Percentiles rank a stretch among this genome's conserved stretches.
Evolutionary conservation across 2,113 vertebrate genomes (phyloP).

Genomic region (Rissa tridactyla): DNA sequence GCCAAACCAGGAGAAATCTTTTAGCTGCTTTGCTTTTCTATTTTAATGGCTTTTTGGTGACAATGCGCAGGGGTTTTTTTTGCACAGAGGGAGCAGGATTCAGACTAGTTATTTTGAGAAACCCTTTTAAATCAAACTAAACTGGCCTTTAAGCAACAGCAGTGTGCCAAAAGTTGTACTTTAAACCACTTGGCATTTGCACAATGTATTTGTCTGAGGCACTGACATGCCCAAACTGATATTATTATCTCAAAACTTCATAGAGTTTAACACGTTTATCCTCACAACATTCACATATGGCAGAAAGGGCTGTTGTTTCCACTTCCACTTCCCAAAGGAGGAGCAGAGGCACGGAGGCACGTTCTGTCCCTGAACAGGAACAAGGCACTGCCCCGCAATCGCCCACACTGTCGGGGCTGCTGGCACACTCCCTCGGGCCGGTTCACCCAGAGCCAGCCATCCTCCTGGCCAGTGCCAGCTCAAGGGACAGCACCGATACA

Average conservation of each 20-base stretch:
- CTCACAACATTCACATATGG: background rate
- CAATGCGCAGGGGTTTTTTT: background rate
- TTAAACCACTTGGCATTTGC: background rate
- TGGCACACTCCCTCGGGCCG: rapidly evolving
- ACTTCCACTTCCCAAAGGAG: background rate
- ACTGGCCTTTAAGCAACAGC: background rate
- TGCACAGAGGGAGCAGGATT: background rate
- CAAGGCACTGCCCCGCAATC: background rate
- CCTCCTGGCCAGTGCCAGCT: background rate
- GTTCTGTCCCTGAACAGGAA: background rate
- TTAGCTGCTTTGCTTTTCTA: background rate
- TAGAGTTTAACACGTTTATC: background rate
- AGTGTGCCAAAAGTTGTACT: background rate
- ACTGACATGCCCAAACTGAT: background rate
- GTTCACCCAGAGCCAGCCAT: background rate
- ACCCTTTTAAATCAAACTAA: constrained; percentile 9
- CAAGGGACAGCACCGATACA: background rate
- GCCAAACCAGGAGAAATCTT: background rate
- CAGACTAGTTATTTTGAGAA: background rate
- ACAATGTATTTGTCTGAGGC: background rate
- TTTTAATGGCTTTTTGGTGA: background rate
- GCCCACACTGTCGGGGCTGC: background rate
- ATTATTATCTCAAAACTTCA: background rate
- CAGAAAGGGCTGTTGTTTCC: background rate
- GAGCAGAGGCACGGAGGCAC: background rate